phyloP scores from a whole-genome alignment of 2,113 vertebrate genomes.

The Cryptotis parvus region DNA sequence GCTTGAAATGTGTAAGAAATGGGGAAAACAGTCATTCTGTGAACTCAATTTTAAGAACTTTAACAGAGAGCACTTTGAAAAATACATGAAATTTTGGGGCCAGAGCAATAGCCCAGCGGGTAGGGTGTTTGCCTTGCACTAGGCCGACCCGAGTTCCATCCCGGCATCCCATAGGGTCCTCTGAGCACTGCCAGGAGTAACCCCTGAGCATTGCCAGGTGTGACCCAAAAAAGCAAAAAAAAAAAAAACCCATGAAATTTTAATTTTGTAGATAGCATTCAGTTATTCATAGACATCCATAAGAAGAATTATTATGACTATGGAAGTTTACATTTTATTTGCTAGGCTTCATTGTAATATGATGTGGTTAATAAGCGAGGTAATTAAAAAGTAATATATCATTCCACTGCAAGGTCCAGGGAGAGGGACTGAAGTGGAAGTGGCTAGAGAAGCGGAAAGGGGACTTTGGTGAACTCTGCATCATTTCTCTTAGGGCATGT shows the following conservation, averaged over 20 bases:
- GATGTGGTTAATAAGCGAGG: conserved; percentile 56
- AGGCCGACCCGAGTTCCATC: no score
- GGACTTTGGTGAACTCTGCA: not conserved
- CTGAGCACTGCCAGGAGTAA: no score
- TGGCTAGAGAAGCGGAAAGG: not conserved
- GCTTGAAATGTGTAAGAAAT: not conserved
- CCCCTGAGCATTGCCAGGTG: no score
- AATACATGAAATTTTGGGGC: no score
- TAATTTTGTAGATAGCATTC: conserved; percentile 74
- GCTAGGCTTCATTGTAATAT: conserved; percentile 72
- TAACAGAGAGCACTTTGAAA: conserved; percentile 69
- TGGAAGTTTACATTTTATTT: conserved; percentile 78
- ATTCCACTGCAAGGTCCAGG: not conserved
- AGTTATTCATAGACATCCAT: conserved; percentile 61
- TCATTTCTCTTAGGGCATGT: not conserved
- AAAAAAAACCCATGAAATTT: no score
- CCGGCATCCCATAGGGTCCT: no score
- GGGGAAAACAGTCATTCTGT: conserved; percentile 24
- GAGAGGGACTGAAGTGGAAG: not conserved
- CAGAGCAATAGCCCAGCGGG: no score
- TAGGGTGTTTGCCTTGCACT: no score
- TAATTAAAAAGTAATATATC: not conserved
- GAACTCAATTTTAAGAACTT: conserved; percentile 73
- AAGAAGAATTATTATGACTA: conserved; percentile 66
- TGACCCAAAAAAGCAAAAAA: no score